A percentile compares a stretch with the other conserved stretches of the same genome.
Conservation (phyloP, 2,113 vertebrate genomes). For the Aleadryas rufinucha region DNA sequence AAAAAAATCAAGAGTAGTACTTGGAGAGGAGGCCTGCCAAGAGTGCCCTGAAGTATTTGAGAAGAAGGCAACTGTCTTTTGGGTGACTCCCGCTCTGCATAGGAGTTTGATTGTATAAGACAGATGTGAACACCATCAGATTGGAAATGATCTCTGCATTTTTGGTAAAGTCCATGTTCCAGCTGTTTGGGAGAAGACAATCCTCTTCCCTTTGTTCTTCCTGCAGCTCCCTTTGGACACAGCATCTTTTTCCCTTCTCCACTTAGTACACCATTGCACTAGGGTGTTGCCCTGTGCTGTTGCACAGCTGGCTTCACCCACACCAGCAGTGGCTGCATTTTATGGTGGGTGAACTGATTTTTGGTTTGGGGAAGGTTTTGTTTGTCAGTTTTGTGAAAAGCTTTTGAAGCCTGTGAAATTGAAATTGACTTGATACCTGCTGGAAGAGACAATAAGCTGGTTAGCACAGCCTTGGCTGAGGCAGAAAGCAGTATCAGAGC, state of each 20-base stretch:
- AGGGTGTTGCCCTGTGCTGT: background rate
- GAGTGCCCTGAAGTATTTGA: background rate
- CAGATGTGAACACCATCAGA: background rate
- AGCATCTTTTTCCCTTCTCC: background rate
- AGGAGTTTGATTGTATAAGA: background rate
- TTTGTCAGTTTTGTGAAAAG: background rate
- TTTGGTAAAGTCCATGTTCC: background rate
- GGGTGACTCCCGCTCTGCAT: background rate
- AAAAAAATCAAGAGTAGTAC: background rate
- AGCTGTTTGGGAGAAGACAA: background rate
- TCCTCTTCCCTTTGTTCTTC: background rate
- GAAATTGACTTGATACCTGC: background rate
- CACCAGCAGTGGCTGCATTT: background rate
- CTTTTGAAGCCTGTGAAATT: background rate
- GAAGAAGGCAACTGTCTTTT: background rate
- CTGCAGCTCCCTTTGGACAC: background rate
- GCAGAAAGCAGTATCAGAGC: background rate
- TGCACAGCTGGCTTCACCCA: background rate
- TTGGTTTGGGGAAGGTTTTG: background rate
- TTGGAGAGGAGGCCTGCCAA: background rate
- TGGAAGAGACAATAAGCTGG: background rate
- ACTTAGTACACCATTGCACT: background rate
- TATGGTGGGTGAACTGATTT: background rate
- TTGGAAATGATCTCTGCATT: background rate
- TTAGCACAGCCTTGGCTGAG: background rate